A percentile compares a stretch with the other conserved stretches of the same genome.
These are phyloP conservation scores for Carduelis carduelis DNA, from an alignment of 2,797 vertebrate genomes.

Conservation along the genomic window DNA sequence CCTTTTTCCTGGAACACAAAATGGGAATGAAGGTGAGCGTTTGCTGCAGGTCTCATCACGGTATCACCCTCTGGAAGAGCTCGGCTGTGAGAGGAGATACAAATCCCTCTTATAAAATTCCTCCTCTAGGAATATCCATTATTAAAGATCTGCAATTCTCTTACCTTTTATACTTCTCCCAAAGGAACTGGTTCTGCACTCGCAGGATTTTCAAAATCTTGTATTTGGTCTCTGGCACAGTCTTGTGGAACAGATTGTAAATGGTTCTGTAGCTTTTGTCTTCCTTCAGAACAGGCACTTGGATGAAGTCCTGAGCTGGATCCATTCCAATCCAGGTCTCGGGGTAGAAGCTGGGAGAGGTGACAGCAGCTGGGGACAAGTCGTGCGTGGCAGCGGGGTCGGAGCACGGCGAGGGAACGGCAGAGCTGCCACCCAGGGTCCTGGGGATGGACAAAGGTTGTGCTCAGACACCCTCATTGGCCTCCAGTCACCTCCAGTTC, in stretches of 20 bases:
- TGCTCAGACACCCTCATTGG: not conserved
- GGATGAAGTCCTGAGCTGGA: slow-evolving; percentile 92
- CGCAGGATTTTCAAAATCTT: slow-evolving; percentile 93
- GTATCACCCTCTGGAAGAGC: not conserved
- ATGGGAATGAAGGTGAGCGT: fast-evolving
- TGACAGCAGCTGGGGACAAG: slow-evolving; percentile 81
- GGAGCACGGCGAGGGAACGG: slow-evolving; percentile 68
- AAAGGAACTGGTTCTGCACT: slow-evolving; percentile 98
- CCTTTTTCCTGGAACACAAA: slow-evolving; percentile 89
- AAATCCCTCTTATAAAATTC: not conserved
- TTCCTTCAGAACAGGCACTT: slow-evolving; percentile 95
- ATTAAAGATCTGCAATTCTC: not conserved
- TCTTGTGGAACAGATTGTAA: slow-evolving; percentile 99
- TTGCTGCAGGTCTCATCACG: fast-evolving
- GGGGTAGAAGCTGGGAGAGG: slow-evolving; percentile 88
- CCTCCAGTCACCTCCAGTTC: not conserved
- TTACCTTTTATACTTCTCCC: slow-evolving; percentile 99
- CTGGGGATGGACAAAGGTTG: slow-evolving; percentile 60
- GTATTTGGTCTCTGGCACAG: slow-evolving; percentile 96
- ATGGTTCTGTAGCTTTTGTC: slow-evolving; percentile 98
- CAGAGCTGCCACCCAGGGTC: slow-evolving; percentile 86
- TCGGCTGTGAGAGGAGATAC: not conserved
- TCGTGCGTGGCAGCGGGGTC: slow-evolving; percentile 69
- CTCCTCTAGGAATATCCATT: not conserved
- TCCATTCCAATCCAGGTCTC: slow-evolving; percentile 97